A percentile compares a stretch with the other conserved stretches of the same genome.
These are phyloP conservation scores for Aphelenchoides bicaudatus DNA, from an alignment of 2,888 invertebrate genomes.

Conservation along the genomic window DNA sequence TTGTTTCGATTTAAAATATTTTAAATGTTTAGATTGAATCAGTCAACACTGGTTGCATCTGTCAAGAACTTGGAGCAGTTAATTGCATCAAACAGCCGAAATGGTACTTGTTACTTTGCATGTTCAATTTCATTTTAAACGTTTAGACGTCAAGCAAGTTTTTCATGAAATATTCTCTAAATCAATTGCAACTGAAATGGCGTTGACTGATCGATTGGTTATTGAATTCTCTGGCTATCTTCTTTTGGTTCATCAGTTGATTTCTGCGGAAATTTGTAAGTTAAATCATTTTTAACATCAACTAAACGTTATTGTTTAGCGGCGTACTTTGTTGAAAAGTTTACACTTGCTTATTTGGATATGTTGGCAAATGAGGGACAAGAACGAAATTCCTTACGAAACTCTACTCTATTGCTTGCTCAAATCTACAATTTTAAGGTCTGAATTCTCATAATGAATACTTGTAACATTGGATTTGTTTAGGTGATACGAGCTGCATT, in stretches of 20 bases:
- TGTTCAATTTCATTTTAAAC: neutral
- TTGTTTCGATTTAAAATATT: slow-evolving; percentile 34
- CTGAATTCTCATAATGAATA: slow-evolving; percentile 2
- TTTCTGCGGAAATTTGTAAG: slow-evolving; percentile 83
- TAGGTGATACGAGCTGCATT: slow-evolving; percentile 76
- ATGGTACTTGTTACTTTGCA: slow-evolving; percentile 58
- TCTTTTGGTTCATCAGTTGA: slow-evolving; percentile 79
- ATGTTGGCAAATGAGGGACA: slow-evolving; percentile 23
- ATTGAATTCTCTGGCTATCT: slow-evolving; percentile 80
- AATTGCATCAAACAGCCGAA: slow-evolving; percentile 76
- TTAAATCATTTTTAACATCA: slow-evolving; percentile 21
- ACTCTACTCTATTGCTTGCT: slow-evolving; percentile 73
- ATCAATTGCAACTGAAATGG: slow-evolving; percentile 68
- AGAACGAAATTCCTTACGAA: slow-evolving; percentile 73
- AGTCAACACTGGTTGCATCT: slow-evolving; percentile 73
- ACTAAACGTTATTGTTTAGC: slow-evolving; percentile 48
- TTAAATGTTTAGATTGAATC: slow-evolving; percentile 65
- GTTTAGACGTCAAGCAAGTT: slow-evolving; percentile 68
- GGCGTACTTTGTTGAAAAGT: slow-evolving; percentile 73
- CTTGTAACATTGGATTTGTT: slow-evolving; percentile 26
- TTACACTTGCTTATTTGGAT: slow-evolving; percentile 61
- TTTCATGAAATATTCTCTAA: slow-evolving; percentile 72
- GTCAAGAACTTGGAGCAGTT: slow-evolving; percentile 70
- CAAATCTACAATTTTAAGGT: slow-evolving; percentile 76
- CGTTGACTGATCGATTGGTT: slow-evolving; percentile 73